A percentile compares a stretch with the other conserved stretches of the same genome.
Evolutionary conservation across 2,797 vertebrate species (phyloP).

Genomic region (Allobates femoralis): DNA sequence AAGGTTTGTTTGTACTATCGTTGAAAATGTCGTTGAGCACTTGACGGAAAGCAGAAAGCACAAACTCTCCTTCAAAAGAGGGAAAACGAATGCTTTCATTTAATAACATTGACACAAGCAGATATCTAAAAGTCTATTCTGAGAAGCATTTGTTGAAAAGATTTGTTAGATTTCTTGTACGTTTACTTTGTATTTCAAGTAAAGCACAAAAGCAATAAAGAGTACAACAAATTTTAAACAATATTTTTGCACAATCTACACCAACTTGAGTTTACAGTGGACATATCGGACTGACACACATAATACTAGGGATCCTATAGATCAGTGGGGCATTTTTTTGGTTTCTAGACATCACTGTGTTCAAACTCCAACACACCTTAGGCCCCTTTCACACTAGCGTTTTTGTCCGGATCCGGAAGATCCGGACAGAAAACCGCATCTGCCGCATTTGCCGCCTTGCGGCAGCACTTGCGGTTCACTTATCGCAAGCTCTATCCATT

Average conservation of each 20-base stretch:
- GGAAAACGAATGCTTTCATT: constrained; percentile 19
- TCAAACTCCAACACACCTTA: not conserved
- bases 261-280: not conserved
- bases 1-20: constrained; percentile 8
- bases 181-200: not conserved
- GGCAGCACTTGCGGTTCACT: too few relatives aligned
- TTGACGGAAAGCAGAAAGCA: constrained; percentile 32
- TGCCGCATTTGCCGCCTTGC: too few relatives aligned
- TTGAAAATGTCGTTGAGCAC: constrained; percentile 40
- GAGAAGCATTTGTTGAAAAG: not conserved
- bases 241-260: too few relatives aligned
- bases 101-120: constrained; percentile 14
- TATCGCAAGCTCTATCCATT: too few relatives aligned
- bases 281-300: not conserved
- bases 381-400: too few relatives aligned
- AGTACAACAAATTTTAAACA: not conserved
- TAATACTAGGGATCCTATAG: not conserved
- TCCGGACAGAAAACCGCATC: too few relatives aligned
- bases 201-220: not conserved
- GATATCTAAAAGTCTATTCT: not conserved
- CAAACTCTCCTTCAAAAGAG: not conserved
- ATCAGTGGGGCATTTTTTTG: not conserved
- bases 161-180: not conserved
- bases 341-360: not conserved
- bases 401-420: too few relatives aligned